Evolutionary conservation across 2,113 vertebrate genomes (phyloP).

Genomic region (Todiramphus chloris): DNA sequence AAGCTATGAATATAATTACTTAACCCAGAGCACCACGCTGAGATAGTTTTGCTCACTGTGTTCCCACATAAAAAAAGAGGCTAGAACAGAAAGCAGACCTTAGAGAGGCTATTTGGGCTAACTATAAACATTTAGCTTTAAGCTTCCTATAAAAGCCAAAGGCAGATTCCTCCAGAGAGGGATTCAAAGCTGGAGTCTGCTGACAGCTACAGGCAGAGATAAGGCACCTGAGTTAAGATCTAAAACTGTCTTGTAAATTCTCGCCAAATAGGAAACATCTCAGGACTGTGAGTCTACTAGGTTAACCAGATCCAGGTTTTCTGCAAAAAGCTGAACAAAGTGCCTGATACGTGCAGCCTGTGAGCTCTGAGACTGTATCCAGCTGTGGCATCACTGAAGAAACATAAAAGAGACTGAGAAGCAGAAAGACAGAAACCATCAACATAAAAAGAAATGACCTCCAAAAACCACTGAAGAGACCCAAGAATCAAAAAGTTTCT

Average conservation of each 20-base stretch:
- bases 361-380: neutral
- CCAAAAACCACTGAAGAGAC: neutral
- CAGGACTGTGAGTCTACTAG: neutral
- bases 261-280: neutral
- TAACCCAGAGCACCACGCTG: neutral
- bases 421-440: neutral
- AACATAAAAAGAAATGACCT: neutral
- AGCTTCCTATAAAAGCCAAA: neutral
- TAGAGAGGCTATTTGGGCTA: neutral
- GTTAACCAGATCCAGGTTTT: neutral
- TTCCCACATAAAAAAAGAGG: neutral
- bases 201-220: neutral
- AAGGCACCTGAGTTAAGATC: neutral
- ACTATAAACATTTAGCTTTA: neutral
- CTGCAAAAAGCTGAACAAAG: neutral
- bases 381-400: neutral
- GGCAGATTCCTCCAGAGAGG: neutral
- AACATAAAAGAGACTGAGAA: neutral
- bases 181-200: neutral
- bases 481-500: neutral
- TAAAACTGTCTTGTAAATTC: neutral
- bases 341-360: neutral
- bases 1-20: neutral
- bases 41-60: neutral
- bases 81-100: neutral